A percentile compares a stretch with the other conserved stretches of the same genome.
Evolutionary conservation across 2,888 invertebrate species (phyloP).

Genomic region (Cerceris ruficornis): DNA sequence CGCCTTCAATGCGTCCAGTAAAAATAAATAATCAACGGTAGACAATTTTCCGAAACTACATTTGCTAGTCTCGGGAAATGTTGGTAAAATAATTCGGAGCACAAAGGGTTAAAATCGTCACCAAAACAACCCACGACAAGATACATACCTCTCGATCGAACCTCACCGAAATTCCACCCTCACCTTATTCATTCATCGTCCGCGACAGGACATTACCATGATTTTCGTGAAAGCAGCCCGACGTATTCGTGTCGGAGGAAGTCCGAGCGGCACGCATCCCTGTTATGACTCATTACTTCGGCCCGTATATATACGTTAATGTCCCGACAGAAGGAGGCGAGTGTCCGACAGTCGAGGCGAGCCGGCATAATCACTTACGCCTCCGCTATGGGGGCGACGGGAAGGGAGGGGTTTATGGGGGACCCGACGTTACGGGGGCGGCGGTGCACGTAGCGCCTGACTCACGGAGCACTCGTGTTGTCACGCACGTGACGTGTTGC

Average conservation of each 20-base stretch:
- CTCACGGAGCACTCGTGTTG: constrained; percentile 54
- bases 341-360: constrained; percentile 44
- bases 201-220: constrained; percentile 16
- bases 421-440: not conserved
- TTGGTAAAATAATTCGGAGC: too few species aligned
- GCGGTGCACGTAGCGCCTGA: constrained; percentile 38
- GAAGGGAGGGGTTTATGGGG: constrained; percentile 8
- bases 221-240: constrained; percentile 32
- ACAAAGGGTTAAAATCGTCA: too few species aligned
- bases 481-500: constrained; percentile 63
- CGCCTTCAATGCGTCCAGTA: too few species aligned
- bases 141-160: too few species aligned
- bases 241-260: constrained; percentile 42
- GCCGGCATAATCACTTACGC: constrained; percentile 62
- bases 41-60: too few species aligned
- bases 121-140: too few species aligned
- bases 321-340: constrained; percentile 54
- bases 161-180: not conserved
- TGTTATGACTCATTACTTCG: constrained; percentile 60
- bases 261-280: constrained; percentile 45
- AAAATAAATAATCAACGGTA: too few species aligned
- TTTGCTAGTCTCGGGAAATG: too few species aligned
- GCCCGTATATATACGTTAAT: constrained; percentile 51
- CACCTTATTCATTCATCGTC: not conserved
- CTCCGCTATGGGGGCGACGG: constrained; percentile 34